Conservation (phyloP, 2,797 vertebrate genomes). For the Buceros bicornis region DNA sequence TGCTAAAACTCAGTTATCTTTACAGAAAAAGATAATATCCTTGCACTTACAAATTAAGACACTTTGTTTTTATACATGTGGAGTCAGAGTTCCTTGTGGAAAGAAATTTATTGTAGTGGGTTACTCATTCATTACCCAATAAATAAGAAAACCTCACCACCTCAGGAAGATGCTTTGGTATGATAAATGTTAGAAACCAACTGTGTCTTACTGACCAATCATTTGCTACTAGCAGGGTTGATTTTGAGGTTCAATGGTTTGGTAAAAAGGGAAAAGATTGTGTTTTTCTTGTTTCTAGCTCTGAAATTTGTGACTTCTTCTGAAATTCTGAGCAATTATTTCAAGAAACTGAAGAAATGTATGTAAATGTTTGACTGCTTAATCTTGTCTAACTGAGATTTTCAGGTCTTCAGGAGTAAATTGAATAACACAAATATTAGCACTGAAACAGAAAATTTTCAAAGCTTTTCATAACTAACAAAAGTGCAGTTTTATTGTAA, state of each 20-base stretch:
- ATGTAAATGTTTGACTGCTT: neutral
- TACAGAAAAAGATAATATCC: neutral
- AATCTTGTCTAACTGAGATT: neutral
- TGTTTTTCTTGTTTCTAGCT: neutral
- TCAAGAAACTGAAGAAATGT: neutral
- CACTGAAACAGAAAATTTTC: neutral
- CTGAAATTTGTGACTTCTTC: neutral
- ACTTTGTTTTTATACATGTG: neutral
- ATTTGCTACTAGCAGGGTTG: neutral
- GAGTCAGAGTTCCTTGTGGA: neutral
- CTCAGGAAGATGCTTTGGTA: neutral
- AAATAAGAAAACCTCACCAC: neutral
- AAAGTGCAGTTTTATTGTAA: neutral
- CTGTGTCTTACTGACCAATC: neutral
- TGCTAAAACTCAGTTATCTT: neutral
- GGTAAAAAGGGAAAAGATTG: neutral
- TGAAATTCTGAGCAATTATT: neutral
- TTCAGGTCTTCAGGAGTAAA: neutral
- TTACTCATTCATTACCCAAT: neutral
- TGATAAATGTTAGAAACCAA: neutral
- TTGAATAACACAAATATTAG: neutral
- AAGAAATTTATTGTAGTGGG: neutral
- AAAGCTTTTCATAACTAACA: neutral
- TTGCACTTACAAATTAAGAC: neutral
- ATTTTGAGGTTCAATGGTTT: neutral